Evolutionary conservation across 2,797 vertebrate genomes (phyloP), one percentile per base, ranked within the genome.

Genomic region (Labroides dimidiatus): DNA sequence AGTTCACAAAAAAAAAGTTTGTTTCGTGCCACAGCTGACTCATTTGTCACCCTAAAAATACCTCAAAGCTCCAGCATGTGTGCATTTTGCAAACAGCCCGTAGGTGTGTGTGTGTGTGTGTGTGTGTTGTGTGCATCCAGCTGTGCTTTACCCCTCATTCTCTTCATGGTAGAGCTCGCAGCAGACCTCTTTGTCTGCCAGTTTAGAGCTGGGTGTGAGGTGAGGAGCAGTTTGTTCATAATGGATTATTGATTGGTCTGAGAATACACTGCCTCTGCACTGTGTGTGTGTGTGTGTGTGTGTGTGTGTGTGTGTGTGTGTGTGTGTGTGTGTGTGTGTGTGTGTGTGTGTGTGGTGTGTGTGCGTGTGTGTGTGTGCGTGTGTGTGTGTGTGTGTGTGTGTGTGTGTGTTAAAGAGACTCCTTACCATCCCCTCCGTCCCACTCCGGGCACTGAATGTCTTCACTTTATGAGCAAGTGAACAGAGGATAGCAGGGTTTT

Each of bases 211-310:
- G 82, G 91, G 81, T 71, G 78, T 89, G 91, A 91, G 93, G 90
- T 92, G 93, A 95, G 91, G 92, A 93, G 94, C 88, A 92, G 94
- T 94, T 94, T 91, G 94, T 93, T 94, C 95, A 96, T 97, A 96
- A 97, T 96, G 95, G 95, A 95, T 95, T 96, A 97, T 96, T 96
- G 96, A 96, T 96, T 94, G 94, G 93, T 93, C 92, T 91, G 93
- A 74, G 83, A 94, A 95, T 93, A 93, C 94, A 92, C 92, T 93
- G 86, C 87, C 93, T 93, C 70, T 80, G 90, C 93, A 91, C 91
- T 90, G 85, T 89, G 90, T 88, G 43, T 55, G 45, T 45, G 48
- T 64, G 58, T 54, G 53, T 72, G 51, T 59, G 54, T 63, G 52
- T 66, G 60, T 64, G 65, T 89, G 86, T 84, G n/a, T n/a, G n/a